These are phyloP conservation scores for Rugalucina vietnamica DNA, from an alignment of 2,888 invertebrate genomes.

Conservation along the genomic window DNA sequence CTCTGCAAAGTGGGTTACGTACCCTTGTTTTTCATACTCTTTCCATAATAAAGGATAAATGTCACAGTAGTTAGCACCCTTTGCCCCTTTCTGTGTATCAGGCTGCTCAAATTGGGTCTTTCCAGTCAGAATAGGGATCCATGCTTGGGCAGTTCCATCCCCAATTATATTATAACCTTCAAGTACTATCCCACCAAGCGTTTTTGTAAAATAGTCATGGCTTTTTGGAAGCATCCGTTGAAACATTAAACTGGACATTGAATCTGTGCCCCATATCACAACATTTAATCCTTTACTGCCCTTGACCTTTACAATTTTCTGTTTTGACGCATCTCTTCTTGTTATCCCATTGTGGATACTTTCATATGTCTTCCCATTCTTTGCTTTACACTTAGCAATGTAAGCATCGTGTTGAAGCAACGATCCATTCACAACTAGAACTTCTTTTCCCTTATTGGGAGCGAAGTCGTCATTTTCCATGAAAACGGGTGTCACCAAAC, in stretches of 20 bases:
- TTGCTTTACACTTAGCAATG: constrained; percentile 73
- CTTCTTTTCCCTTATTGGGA: background rate
- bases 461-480: background rate
- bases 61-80: constrained; percentile 88
- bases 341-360: constrained; percentile 87
- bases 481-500: constrained; percentile 85
- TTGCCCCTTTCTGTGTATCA: constrained; percentile 90
- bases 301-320: background rate
- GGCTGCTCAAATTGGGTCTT: constrained; percentile 92
- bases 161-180: constrained; percentile 86
- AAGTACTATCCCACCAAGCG: constrained; percentile 85
- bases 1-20: constrained; percentile 92
- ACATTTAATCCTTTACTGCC: constrained; percentile 86
- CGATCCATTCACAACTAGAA: constrained; percentile 51
- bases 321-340: constrained; percentile 13
- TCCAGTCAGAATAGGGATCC: constrained; percentile 94
- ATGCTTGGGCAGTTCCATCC: constrained; percentile 86
- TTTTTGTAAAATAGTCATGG: constrained; percentile 72
- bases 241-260: constrained; percentile 91
- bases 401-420: constrained; percentile 76
- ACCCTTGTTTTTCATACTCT: constrained; percentile 86
- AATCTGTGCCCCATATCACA: constrained; percentile 94
- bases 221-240: constrained; percentile 76
- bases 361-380: constrained; percentile 86
- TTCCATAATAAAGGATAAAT: constrained; percentile 92